These are phyloP conservation scores for Rhagoletis pomonella DNA, from an alignment of 1,140 invertebrate genomes.

Conservation along the genomic window DNA sequence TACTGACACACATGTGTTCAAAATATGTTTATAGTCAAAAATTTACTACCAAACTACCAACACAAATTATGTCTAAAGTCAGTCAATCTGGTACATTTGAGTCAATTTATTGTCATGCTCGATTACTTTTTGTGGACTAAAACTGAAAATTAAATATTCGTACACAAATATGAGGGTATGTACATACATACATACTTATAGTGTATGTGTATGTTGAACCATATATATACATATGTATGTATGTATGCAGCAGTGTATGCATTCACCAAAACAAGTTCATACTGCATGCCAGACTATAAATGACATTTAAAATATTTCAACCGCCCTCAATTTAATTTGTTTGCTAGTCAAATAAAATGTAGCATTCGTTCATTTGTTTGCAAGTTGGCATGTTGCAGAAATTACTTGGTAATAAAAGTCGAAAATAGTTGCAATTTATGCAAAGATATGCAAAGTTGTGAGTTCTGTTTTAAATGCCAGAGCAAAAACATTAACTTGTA, in stretches of 20 bases:
- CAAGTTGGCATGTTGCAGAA: slow-evolving; percentile 29
- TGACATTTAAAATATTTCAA: slow-evolving; percentile 36
- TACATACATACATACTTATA: too few species aligned
- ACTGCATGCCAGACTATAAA: slow-evolving; percentile 5
- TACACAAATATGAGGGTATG: background rate
- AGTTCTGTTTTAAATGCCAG: background rate
- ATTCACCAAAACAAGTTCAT: background rate
- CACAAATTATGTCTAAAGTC: background rate
- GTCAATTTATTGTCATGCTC: background rate
- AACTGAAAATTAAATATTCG: slow-evolving; percentile 21
- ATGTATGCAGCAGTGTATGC: too few species aligned
- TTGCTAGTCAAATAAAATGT: slow-evolving; percentile 2
- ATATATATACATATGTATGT: too few species aligned
- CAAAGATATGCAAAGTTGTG: slow-evolving; percentile 3
- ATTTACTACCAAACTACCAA: background rate
- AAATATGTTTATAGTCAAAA: background rate
- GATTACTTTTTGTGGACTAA: background rate
- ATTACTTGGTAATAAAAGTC: slow-evolving; percentile 38
- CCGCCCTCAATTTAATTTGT: background rate
- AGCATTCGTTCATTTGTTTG: slow-evolving; percentile 8
- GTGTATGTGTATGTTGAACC: background rate
- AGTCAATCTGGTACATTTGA: background rate
- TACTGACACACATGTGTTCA: background rate
- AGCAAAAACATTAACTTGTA: background rate
- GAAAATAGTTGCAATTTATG: slow-evolving; percentile 33